phyloP scores from a whole-genome alignment of 1,140 invertebrate species.

The Aplysia californica region DNA sequence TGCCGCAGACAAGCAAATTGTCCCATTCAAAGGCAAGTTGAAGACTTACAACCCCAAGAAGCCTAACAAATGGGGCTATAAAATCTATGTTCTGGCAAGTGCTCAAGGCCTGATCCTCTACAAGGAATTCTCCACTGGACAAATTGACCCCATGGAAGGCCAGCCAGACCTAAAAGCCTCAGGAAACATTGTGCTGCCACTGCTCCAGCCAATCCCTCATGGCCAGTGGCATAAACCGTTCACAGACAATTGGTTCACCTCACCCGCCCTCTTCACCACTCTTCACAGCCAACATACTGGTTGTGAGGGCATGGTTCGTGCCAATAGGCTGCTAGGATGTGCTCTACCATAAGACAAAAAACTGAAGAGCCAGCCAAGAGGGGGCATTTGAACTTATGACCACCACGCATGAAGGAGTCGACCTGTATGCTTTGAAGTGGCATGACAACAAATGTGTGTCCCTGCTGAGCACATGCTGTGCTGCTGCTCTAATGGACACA shows the following conservation, averaged over 20 bases:
- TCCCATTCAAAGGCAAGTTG: conserved; percentile 40
- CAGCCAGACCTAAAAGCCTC: not conserved
- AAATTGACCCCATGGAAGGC: not conserved
- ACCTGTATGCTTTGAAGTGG: conserved; percentile 24
- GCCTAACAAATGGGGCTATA: conserved; percentile 46
- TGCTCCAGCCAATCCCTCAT: not conserved
- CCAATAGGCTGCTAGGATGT: conserved; percentile 28
- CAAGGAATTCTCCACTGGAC: conserved; percentile 38
- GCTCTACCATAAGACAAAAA: conserved; percentile 35
- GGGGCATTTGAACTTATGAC: not conserved
- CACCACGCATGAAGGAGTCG: not conserved
- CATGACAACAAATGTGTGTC: conserved; percentile 32
- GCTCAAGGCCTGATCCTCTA: conserved; percentile 38
- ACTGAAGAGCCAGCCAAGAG: conserved; percentile 32
- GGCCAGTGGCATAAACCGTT: not conserved
- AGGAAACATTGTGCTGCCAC: not conserved
- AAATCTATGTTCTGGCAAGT: conserved; percentile 35
- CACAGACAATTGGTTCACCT: not conserved
- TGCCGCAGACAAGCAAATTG: not conserved
- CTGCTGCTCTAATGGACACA: conserved; percentile 27
- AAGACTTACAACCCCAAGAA: conserved; percentile 43
- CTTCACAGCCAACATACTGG: not conserved
- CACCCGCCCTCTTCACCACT: not conserved
- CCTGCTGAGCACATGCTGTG: conserved; percentile 34
- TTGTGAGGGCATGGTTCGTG: conserved; percentile 35